Evolutionary conservation across 1,140 invertebrate species (phyloP).

Genomic region (Euura saliciscinereae): DNA sequence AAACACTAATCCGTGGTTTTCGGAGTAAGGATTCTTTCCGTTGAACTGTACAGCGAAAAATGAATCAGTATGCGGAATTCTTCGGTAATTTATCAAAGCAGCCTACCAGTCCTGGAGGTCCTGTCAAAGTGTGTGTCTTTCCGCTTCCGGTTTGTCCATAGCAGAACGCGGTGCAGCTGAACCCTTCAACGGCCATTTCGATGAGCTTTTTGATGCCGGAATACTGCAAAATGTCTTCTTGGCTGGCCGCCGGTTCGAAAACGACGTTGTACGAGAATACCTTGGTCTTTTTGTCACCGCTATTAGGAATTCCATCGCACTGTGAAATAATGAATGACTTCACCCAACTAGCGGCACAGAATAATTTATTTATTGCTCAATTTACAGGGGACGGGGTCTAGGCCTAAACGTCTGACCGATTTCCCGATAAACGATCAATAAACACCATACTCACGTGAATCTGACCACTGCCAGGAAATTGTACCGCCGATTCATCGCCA

Average conservation of each 20-base stretch:
- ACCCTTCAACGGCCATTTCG: constrained; percentile 92
- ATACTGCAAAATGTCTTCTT: constrained; percentile 81
- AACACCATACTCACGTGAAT: constrained; percentile 64
- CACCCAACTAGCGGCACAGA: too few species aligned
- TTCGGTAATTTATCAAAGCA: constrained; percentile 30
- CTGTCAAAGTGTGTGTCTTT: constrained; percentile 94
- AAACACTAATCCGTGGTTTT: constrained; percentile 84
- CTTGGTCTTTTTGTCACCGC: constrained; percentile 71
- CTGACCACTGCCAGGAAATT: constrained; percentile 82
- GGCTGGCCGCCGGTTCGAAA: constrained; percentile 85
- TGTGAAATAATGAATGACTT: constrained; percentile 21
- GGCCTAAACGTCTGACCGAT: background rate
- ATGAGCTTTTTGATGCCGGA: constrained; percentile 85
- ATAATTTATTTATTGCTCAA: too few species aligned
- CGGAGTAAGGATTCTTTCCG: constrained; percentile 66
- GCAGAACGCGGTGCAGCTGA: constrained; percentile 92
- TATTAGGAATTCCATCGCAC: constrained; percentile 54
- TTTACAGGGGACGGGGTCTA: too few species aligned
- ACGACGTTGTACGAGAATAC: constrained; percentile 87
- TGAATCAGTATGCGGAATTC: constrained; percentile 26
- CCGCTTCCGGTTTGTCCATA: constrained; percentile 98
- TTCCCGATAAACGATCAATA: background rate
- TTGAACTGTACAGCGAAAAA: constrained; percentile 64
- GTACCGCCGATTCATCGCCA: constrained; percentile 67
- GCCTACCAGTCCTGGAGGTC: constrained; percentile 83